Percentiles rank a stretch among this genome's conserved stretches.
These are phyloP conservation scores for Zaprionus lachaisei DNA, from an alignment of 1,140 invertebrate species.

Conservation along the genomic window DNA sequence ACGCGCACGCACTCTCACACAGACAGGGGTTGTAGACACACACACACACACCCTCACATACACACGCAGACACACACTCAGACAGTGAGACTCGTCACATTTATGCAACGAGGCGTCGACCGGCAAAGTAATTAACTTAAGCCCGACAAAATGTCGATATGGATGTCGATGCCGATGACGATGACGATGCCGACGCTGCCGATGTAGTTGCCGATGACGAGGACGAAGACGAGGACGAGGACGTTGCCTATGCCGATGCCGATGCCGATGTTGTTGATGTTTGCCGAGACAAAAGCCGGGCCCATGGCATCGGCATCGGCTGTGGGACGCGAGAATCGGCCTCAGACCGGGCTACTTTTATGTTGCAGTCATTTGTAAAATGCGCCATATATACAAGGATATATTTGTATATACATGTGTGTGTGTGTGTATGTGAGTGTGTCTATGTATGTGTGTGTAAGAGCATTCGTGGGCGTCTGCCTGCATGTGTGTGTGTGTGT, in stretches of 20 bases:
- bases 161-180: slow-evolving; percentile 20
- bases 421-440: slow-evolving; percentile 26
- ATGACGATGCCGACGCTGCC: background rate
- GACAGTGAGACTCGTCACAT: slow-evolving; percentile 62
- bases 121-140: slow-evolving; percentile 80
- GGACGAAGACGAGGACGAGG: slow-evolving; percentile 4
- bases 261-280: background rate
- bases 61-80: background rate
- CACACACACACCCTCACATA: slow-evolving; percentile 22
- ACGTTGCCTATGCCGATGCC: background rate
- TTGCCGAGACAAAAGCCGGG: background rate
- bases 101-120: slow-evolving; percentile 80
- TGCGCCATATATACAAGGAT: slow-evolving; percentile 16
- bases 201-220: background rate
- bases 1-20: slow-evolving; percentile 12
- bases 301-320: background rate
- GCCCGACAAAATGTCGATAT: slow-evolving; percentile 58
- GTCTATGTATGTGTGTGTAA: slow-evolving; percentile 18
- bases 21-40: slow-evolving; percentile 8
- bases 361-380: slow-evolving; percentile 42
- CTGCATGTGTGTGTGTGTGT: slow-evolving; percentile 27
- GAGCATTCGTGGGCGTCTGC: slow-evolving; percentile 66
- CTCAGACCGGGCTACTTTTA: slow-evolving; percentile 35
- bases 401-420: background rate
- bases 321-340: slow-evolving; percentile 28